Evolutionary conservation across 2,888 invertebrate species (phyloP).

Genomic region (Tinea semifulvella): DNA sequence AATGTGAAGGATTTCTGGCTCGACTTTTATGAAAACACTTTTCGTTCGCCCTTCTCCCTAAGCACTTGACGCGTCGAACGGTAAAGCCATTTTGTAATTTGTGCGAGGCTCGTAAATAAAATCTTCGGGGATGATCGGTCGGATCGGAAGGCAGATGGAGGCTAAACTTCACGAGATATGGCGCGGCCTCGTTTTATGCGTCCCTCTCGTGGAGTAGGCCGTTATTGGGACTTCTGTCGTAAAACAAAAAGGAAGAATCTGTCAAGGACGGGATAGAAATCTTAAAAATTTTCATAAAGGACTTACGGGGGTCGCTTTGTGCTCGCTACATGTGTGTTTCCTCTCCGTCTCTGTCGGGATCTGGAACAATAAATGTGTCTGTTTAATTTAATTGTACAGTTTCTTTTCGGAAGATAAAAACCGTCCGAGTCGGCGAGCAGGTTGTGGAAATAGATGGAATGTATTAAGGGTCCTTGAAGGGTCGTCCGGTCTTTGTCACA

Average conservation of each 20-base stretch:
- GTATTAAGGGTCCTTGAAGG: constrained; percentile 13
- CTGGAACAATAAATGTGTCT: constrained; percentile 11
- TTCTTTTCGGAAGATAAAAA: constrained; percentile 9
- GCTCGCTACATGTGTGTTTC: constrained; percentile 12
- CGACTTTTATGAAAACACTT: constrained; percentile 42
- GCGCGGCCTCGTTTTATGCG: constrained; percentile 37
- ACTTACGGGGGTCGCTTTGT: constrained; percentile 10
- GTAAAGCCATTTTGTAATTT: constrained; percentile 48
- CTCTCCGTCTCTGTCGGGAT: constrained; percentile 7
- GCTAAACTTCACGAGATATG: constrained; percentile 17
- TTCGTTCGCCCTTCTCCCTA: constrained; percentile 22
- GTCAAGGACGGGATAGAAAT: constrained; percentile 12
- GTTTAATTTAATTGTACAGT: constrained; percentile 13
- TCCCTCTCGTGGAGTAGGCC: constrained; percentile 35
- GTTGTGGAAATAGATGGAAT: constrained; percentile 13
- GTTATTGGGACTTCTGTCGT: constrained; percentile 27
- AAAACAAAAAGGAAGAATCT: constrained; percentile 38
- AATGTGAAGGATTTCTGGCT: constrained; percentile 25
- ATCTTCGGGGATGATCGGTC: constrained; percentile 42
- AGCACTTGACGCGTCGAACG: constrained; percentile 31
- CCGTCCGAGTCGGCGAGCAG: constrained; percentile 9
- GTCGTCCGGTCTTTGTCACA: constrained; percentile 14
- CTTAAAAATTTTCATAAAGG: constrained; percentile 14
- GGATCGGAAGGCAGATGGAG: constrained; percentile 43
- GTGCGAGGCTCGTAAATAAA: constrained; percentile 31